These are phyloP conservation scores for Platycercus adscitus DNA, from an alignment of 2,113 vertebrate genomes.

Conservation along the genomic window DNA sequence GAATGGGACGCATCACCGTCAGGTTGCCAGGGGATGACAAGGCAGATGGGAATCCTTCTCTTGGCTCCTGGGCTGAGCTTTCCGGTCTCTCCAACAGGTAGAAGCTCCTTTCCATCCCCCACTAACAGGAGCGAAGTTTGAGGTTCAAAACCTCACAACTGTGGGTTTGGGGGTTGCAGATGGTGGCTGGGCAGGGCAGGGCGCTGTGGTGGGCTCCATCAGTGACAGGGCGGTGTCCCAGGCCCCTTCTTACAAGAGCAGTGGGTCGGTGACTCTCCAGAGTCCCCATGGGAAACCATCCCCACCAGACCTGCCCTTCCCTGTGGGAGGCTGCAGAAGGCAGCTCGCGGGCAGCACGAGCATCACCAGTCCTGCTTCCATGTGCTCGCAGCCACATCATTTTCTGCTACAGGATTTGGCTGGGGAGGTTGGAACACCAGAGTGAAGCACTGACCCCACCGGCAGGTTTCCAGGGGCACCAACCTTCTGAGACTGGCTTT, in stretches of 20 bases:
- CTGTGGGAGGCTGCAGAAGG: neutral
- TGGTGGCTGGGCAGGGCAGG: neutral
- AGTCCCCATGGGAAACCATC: fast-evolving
- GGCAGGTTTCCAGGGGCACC: neutral
- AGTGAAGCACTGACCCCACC: neutral
- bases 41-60: neutral
- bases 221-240: neutral
- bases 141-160: neutral
- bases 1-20: fast-evolving
- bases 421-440: neutral
- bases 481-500: neutral
- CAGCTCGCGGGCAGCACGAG: neutral
- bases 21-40: no score
- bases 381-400: neutral
- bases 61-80: neutral
- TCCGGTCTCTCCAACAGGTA: fast-evolving
- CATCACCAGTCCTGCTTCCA: neutral
- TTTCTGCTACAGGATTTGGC: neutral
- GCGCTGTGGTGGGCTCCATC: neutral
- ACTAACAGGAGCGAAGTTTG: neutral
- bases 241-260: neutral
- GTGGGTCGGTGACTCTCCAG: neutral
- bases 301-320: neutral
- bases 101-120: neutral
- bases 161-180: neutral